A percentile compares a stretch with the other conserved stretches of the same genome.
These are phyloP conservation scores for Herminia tarsipennalis DNA, from an alignment of 2,888 invertebrate genomes.

Conservation along the genomic window DNA sequence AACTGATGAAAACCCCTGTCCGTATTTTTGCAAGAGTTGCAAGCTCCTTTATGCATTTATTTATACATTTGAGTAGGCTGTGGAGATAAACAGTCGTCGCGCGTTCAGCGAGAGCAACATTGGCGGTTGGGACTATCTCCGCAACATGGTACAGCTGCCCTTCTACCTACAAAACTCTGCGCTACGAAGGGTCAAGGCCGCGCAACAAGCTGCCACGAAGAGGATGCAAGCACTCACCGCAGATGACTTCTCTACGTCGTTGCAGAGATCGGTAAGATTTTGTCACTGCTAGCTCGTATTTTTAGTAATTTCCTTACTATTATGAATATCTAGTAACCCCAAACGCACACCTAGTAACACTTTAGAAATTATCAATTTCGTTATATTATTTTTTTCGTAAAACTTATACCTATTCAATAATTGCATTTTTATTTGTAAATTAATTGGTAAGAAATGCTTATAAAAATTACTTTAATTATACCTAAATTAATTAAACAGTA, in stretches of 20 bases:
- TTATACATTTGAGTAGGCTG: slow-evolving; percentile 85
- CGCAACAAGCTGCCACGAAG: slow-evolving; percentile 91
- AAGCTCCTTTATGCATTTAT: slow-evolving; percentile 16
- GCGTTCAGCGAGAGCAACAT: slow-evolving; percentile 96
- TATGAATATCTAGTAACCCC: too few species aligned
- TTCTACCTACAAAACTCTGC: slow-evolving; percentile 99
- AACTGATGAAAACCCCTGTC: too few species aligned
- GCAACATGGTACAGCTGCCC: slow-evolving; percentile 98
- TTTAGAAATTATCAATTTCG: too few species aligned
- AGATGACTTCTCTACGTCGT: slow-evolving; percentile 83
- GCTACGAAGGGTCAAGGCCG: slow-evolving; percentile 93
- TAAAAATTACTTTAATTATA: too few species aligned
- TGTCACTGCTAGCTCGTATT: background rate
- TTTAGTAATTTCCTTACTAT: too few species aligned
- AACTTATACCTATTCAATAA: too few species aligned
- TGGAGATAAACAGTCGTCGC: slow-evolving; percentile 94
- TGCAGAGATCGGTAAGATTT: slow-evolving; percentile 78
- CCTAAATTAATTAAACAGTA: too few species aligned
- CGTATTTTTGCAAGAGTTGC: too few species aligned
- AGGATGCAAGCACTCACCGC: slow-evolving; percentile 78
- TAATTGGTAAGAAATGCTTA: too few species aligned
- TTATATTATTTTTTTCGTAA: too few species aligned
- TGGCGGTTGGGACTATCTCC: slow-evolving; percentile 96
- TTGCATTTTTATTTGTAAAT: too few species aligned
- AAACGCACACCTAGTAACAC: too few species aligned